Conservation (phyloP, 2,888 invertebrate species). For the Oscheius sp. region DNA sequence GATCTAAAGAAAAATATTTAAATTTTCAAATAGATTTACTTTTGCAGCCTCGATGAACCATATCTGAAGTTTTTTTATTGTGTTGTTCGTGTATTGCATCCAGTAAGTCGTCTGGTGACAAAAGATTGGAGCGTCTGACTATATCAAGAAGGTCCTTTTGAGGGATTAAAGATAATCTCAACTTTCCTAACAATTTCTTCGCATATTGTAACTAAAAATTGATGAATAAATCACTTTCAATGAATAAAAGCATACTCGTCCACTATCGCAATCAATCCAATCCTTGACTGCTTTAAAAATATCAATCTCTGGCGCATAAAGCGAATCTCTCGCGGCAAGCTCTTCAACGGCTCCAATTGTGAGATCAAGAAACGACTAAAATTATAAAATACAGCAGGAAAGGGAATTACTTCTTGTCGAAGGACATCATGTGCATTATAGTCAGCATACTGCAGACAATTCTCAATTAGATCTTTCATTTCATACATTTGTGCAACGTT, state of each 20-base stretch:
- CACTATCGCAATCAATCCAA: conserved; percentile 80
- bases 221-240: neutral
- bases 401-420: conserved; percentile 76
- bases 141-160: conserved; percentile 86
- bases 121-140: conserved; percentile 82
- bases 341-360: conserved; percentile 80
- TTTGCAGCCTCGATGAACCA: conserved; percentile 80
- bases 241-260: conserved; percentile 18
- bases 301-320: conserved; percentile 93
- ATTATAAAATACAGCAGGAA: neutral
- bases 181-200: neutral
- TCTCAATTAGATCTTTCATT: conserved; percentile 77
- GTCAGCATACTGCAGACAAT: conserved; percentile 90
- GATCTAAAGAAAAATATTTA: conserved; percentile 74
- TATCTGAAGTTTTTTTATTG: conserved; percentile 70
- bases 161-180: conserved; percentile 82
- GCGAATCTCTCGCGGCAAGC: conserved; percentile 88
- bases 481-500: conserved; percentile 85
- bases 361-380: conserved; percentile 54
- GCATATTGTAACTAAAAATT: neutral
- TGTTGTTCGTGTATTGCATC: conserved; percentile 75
- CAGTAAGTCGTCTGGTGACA: conserved; percentile 78
- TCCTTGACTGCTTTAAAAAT: conserved; percentile 88
- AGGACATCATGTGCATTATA: conserved; percentile 86
- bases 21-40: neutral